Evolutionary conservation across 1,140 invertebrate genomes (phyloP).

Genomic region (Drosophila pandora): DNA sequence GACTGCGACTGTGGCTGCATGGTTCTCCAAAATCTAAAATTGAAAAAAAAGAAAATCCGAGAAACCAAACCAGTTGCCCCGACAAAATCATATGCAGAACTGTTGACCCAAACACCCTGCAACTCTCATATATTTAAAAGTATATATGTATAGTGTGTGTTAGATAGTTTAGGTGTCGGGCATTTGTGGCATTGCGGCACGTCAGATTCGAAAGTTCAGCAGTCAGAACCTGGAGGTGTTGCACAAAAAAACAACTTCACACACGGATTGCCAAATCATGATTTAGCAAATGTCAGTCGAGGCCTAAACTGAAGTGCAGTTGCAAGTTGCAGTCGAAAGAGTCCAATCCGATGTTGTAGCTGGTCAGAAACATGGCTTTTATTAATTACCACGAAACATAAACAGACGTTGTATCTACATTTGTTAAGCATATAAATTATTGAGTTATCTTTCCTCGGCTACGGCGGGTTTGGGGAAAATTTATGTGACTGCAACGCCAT

Average conservation of each 20-base stretch:
- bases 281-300: constrained; percentile 57
- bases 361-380: constrained; percentile 40
- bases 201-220: constrained; percentile 74
- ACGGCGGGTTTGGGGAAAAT: constrained; percentile 49
- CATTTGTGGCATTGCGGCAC: constrained; percentile 64
- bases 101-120: constrained; percentile 40
- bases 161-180: constrained; percentile 58
- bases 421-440: constrained; percentile 73
- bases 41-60: constrained; percentile 10
- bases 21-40: constrained; percentile 19
- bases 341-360: not conserved
- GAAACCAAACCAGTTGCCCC: constrained; percentile 45
- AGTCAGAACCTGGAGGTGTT: constrained; percentile 31
- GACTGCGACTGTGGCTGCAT: constrained; percentile 26
- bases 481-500: constrained; percentile 72
- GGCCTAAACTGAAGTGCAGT: constrained; percentile 22
- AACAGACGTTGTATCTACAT: constrained; percentile 60
- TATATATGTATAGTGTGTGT: constrained; percentile 24
- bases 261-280: constrained; percentile 33
- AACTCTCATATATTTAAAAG: constrained; percentile 12
- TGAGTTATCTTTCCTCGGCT: constrained; percentile 63
- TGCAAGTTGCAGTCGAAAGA: constrained; percentile 12
- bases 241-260: constrained; percentile 25
- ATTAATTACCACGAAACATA: constrained; percentile 53
- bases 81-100: constrained; percentile 51